Base-by-base conservation (phyloP, 2,797 vertebrate genomes). In the Clarias pachynema region DNA sequence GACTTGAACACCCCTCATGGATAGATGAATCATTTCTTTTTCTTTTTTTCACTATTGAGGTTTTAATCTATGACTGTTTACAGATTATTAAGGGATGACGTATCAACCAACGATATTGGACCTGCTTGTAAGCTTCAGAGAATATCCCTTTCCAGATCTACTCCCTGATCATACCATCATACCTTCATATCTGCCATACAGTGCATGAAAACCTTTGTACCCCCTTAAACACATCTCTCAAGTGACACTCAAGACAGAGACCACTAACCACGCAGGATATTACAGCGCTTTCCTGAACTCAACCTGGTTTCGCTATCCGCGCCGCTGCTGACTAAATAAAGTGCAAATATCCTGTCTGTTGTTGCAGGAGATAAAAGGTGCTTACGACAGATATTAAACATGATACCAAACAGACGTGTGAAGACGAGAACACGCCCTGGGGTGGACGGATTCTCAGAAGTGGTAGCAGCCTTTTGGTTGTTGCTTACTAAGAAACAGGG, bases 201-300 rank as follows among this genome's bases (percentile, higher is more conserved):
- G 37, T 44, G 15, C 20, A 49, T 29, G 20, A 78, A 34, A 59
- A 24, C 1, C 26, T 4, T 3, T 56, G 79, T 37, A 62, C 16
- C 15, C 8, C 24, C 31, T 5, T 24, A 80, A 31, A 77, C 3
- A 2, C 26, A 57, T 59, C 53, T 12, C n/a, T 44, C 37, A 62
- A 60, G 40, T 59, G 40, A 49, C 60, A 65, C 0, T 68, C 4
- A 18, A 31, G 34, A 62, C 59, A 8, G 74, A 68, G 62, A 57
- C 60, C 85, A 68, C 85, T 80, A 89, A 79, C 81, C 82, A 40
- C 31, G n/a, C 84, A 84, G 87, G 89, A 89, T 85, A 87, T 83
- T n/a, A 84, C 63, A 85, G 56, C 62, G 74, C 82, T 86, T 89
- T 90, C 74, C 82, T 86, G 85, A 84, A 62, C 62, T 40, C 26